A percentile compares a stretch with the other conserved stretches of the same genome.
Evolutionary conservation across 2,113 vertebrate species (phyloP).

Genomic region (Hipposideros armiger): DNA sequence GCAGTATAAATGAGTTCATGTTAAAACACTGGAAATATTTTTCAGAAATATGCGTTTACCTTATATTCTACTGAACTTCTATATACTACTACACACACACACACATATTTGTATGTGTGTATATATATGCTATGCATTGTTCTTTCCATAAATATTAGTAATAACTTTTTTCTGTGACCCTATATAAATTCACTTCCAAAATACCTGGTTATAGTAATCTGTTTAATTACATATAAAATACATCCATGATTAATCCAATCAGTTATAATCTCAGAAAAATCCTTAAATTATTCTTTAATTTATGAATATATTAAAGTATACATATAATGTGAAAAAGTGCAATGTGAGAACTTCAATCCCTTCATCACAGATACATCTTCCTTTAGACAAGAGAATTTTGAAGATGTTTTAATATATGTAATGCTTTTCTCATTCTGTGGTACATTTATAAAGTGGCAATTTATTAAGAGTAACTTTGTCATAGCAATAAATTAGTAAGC

Average conservation of each 20-base stretch:
- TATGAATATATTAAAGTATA: not conserved
- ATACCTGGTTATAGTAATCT: constrained; percentile 42
- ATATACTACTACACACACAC: not conserved
- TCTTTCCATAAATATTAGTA: not conserved
- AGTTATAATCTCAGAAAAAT: constrained; percentile 19
- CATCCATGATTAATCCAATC: not conserved
- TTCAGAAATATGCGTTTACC: constrained; percentile 3
- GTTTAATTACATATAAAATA: constrained; percentile 9
- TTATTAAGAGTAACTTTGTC: not conserved
- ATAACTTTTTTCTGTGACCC: not conserved
- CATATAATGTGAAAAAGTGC: not conserved
- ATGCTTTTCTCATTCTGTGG: constrained; percentile 22
- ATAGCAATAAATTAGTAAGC: constrained; percentile 38
- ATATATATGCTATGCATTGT: not conserved
- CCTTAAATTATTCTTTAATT: constrained; percentile 11
- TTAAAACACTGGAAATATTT: constrained; percentile 22
- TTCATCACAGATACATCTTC: not conserved
- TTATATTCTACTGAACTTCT: not conserved
- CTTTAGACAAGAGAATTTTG: constrained; percentile 36
- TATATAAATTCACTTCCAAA: constrained; percentile 57
- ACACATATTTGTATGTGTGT: not conserved
- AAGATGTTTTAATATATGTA: constrained; percentile 23
- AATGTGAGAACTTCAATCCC: not conserved
- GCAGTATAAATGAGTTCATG: not conserved
- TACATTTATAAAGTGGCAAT: constrained; percentile 5